Evolutionary conservation across 2,797 vertebrate species (phyloP).

Genomic region (Australoheros facetus): DNA sequence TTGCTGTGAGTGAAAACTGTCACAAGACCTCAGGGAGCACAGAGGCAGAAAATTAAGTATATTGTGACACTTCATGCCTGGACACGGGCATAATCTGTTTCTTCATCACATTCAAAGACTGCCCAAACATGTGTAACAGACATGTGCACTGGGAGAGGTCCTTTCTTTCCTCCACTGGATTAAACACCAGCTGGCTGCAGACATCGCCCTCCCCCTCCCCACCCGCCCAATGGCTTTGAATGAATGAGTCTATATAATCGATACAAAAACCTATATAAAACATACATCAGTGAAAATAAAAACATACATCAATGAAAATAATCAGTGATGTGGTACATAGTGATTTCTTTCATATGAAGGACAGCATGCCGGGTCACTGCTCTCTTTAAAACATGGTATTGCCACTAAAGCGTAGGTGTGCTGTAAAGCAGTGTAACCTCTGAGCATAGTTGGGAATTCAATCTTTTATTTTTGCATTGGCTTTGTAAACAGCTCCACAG

Average conservation of each 20-base stretch:
- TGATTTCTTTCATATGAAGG: not conserved
- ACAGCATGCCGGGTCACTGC: not conserved
- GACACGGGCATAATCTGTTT: conserved; percentile 28
- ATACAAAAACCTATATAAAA: not conserved
- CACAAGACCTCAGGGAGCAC: conserved; percentile 2
- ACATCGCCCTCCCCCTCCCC: not conserved
- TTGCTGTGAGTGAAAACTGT: conserved; percentile 1
- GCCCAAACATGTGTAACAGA: conserved; percentile 38
- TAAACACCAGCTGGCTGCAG: conserved; percentile 55
- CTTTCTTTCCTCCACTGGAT: conserved; percentile 50
- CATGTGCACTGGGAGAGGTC: conserved; percentile 24
- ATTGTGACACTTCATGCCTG: conserved; percentile 23
- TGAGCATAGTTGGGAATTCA: not conserved
- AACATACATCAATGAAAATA: not conserved
- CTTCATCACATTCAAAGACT: conserved; percentile 39
- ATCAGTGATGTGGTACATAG: not conserved
- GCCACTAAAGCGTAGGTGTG: not conserved
- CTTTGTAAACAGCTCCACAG: not conserved
- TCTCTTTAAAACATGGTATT: not conserved
- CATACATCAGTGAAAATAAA: not conserved
- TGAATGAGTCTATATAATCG: not conserved
- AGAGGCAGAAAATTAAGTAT: conserved; percentile 30
- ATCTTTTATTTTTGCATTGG: not conserved
- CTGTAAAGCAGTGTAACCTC: not conserved
- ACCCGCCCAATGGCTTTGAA: conserved; percentile 45